phyloP scores from a whole-genome alignment of 2,888 invertebrate genomes.

The Nomada fucata region DNA sequence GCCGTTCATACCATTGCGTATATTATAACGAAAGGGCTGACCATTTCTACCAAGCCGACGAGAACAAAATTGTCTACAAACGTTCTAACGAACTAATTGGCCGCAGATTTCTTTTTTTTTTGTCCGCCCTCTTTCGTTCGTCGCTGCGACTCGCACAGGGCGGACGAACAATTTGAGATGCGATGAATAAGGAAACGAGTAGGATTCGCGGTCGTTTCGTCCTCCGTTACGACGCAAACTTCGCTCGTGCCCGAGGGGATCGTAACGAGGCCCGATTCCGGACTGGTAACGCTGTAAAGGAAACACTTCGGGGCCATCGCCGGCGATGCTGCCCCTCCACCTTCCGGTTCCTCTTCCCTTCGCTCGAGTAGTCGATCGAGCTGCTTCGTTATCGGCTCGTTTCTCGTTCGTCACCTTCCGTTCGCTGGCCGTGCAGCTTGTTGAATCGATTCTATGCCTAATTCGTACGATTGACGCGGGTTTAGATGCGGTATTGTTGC shows the following conservation, averaged over 20 bases:
- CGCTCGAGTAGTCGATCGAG: slow-evolving; percentile 4
- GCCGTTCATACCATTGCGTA: background rate
- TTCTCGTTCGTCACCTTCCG: slow-evolving; percentile 34
- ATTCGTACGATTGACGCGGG: background rate
- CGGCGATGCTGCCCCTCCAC: slow-evolving; percentile 27
- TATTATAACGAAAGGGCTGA: background rate
- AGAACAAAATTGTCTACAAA: slow-evolving; percentile 59
- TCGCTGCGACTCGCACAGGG: background rate
- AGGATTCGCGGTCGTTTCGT: slow-evolving; percentile 53
- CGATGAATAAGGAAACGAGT: slow-evolving; percentile 75
- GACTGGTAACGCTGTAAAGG: slow-evolving; percentile 62
- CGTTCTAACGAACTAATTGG: slow-evolving; percentile 71
- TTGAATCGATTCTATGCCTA: background rate
- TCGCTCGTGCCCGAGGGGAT: slow-evolving; percentile 46
- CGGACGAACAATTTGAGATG: slow-evolving; percentile 69
- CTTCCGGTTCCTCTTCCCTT: slow-evolving; percentile 9
- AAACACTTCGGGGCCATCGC: slow-evolving; percentile 51
- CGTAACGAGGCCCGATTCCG: slow-evolving; percentile 66
- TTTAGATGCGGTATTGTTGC: too few relatives aligned
- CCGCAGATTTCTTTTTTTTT: background rate
- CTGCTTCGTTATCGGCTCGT: slow-evolving; percentile 39
- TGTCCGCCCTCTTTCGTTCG: slow-evolving; percentile 1
- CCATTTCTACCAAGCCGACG: slow-evolving; percentile 18
- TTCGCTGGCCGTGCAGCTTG: background rate
- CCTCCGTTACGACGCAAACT: slow-evolving; percentile 61